Evolutionary conservation across 1,140 invertebrate species (phyloP), one percentile per base, ranked within the genome.

Genomic region (Hormaphis cornu): DNA sequence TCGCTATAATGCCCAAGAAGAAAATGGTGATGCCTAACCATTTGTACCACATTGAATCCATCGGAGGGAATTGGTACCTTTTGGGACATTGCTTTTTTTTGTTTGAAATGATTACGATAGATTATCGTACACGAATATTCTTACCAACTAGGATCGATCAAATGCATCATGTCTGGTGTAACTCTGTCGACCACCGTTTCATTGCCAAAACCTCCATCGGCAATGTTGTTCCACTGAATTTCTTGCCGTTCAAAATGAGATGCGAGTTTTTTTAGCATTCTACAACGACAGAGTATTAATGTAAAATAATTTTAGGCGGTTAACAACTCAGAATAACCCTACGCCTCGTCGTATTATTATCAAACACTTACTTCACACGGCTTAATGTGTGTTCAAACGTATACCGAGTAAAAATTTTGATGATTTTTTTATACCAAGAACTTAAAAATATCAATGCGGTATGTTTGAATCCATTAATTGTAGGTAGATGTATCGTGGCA

Each of bases 21-120:
- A 84, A 83, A 72, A 92, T 90, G 59, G 86, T 82, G 30, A 92
- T 83, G 1, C 89, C 89, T 8, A 92, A 82, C 20, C 90, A 81
- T 40, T 82, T 85, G 75, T 92, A 89, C 88, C 89, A 91, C 33
- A 90, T 74, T 16, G 87, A 87, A 76, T 89, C 87, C 79, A 90
- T 78, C 1, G 88, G 89, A 8, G 88, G 85, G 76, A 84, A 91
- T 75, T 88, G 86, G 63, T 84, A 84, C 78, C 78, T 75, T 71
- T 37, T 72, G 54, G 9, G 37, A 71, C 30, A 54, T 33, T 3
- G 22, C n/a, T 44, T 18, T 28, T 22, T 16, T 30, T 30, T 28
- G 28, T 14, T 18, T 30, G 1, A 20, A 30, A 22, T 22, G 44
- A n/a, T 28, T 3, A 12, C 18, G n/a, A 46, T 46, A n/a, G 12